Evolutionary conservation across 2,797 vertebrate genomes (phyloP).

Genomic region (Bovichtus variegatus): DNA sequence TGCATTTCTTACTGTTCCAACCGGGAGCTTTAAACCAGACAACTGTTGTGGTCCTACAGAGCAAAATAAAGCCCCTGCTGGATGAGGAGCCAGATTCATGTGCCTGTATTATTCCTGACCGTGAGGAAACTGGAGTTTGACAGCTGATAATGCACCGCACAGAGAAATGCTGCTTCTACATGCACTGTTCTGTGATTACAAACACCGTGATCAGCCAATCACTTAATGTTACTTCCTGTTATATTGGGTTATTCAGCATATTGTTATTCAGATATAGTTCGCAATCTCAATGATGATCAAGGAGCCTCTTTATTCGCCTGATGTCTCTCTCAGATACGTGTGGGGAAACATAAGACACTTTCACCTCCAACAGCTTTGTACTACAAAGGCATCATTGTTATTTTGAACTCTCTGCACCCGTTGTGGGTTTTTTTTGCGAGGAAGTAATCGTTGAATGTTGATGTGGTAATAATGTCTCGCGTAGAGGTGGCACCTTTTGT

Average conservation of each 20-base stretch:
- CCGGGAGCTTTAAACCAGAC: conserved; percentile 38
- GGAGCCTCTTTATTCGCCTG: conserved; percentile 16
- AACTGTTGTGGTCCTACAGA: conserved; percentile 42
- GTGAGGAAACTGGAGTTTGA: conserved; percentile 10
- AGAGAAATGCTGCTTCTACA: neutral
- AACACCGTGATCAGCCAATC: neutral
- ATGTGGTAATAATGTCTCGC: conserved; percentile 54
- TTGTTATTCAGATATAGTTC: conserved; percentile 25
- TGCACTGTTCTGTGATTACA: neutral
- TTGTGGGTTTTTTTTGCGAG: conserved; percentile 41
- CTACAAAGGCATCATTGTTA: conserved; percentile 42
- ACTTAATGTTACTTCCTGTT: neutral
- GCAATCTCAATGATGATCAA: conserved; percentile 7
- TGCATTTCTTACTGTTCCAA: conserved; percentile 55
- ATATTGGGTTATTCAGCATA: neutral
- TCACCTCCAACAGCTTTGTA: conserved; percentile 41
- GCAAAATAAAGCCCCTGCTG: conserved; percentile 21
- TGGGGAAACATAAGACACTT: conserved; percentile 21
- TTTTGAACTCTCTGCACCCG: conserved; percentile 39
- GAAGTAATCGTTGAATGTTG: conserved; percentile 37
- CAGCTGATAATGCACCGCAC: neutral
- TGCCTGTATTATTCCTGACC: conserved; percentile 6
- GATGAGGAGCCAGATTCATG: conserved; percentile 18
- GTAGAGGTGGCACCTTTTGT: conserved; percentile 57
- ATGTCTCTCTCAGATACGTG: conserved; percentile 11